A percentile compares a stretch with the other conserved stretches of the same genome.
These are phyloP conservation scores for Alosa alosa DNA, from an alignment of 2,113 vertebrate species.

Conservation along the genomic window DNA sequence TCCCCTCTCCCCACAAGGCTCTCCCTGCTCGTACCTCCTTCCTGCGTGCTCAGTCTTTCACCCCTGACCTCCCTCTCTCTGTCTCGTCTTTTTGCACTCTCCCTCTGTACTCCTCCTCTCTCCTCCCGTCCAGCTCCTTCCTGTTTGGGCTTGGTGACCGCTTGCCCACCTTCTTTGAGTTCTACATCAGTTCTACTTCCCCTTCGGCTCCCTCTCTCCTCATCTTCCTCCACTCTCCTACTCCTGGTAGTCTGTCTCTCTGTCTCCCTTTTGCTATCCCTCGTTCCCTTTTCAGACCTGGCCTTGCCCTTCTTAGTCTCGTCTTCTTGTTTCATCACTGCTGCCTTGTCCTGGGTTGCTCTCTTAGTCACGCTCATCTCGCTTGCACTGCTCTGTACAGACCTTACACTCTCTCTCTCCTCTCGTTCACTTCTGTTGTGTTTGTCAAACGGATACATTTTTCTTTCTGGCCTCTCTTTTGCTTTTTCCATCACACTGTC, in stretches of 20 bases:
- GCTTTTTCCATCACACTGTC: neutral
- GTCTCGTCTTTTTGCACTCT: neutral
- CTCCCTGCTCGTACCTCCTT: neutral
- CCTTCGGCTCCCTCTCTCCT: neutral
- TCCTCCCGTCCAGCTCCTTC: neutral
- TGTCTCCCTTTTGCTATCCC: neutral
- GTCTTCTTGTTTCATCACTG: neutral
- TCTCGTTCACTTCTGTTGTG: neutral
- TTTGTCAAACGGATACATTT: neutral
- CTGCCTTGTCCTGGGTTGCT: slow-evolving; percentile 9
- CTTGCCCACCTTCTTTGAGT: slow-evolving; percentile 36
- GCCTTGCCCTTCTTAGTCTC: neutral
- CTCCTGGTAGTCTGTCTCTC: neutral
- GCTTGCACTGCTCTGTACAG: neutral
- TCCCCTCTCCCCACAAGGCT: neutral
- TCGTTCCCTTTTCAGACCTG: neutral
- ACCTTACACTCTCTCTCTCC: neutral
- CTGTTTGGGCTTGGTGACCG: neutral
- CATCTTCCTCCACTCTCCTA: neutral
- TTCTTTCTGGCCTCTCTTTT: slow-evolving; percentile 19
- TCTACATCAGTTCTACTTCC: slow-evolving; percentile 49
- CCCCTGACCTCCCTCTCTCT: neutral
- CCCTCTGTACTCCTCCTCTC: slow-evolving; percentile 21
- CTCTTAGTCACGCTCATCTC: neutral
- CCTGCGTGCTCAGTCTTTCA: slow-evolving; percentile 10